Evolutionary conservation across 2,888 invertebrate genomes (phyloP), one percentile per base, ranked within the genome.

Genomic region (Thera obeliscata): DNA sequence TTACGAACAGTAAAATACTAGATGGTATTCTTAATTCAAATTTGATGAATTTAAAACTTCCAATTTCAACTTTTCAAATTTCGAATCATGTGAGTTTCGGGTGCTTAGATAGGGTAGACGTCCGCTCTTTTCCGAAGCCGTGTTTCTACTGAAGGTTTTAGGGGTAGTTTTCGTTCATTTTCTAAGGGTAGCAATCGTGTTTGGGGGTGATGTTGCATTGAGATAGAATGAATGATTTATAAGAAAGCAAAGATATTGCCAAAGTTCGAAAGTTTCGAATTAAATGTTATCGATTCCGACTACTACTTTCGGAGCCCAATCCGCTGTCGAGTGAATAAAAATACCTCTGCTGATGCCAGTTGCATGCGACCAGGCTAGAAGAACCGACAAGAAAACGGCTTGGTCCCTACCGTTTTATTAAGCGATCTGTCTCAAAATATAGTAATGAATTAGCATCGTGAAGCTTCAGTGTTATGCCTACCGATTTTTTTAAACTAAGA

Each of bases 91-190:
- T 52, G 61, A 56, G 55, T 49, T 59, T 55, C 5, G n/a, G 59
- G 50, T 43, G n/a, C 50, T 43, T 56, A 41, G 55, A 22, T 22
- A 22, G 61, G 61, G 55, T 56, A 12, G n/a, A 59, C 74, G 74
- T 69, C 74, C 64, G 57, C 49, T 64, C 69, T 56, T 35, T 3
- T 6, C 61, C 67, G 62, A 38, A 36, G 69, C 41, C 57, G 54
- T 49, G 33, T 49, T 43, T 62, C 58, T 61, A 74, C 74, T 74
- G 70, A 62, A 57, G 38, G 56, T 60, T 56, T 58, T 12, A 41
- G 64, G 69, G 72, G 70, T 66, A 63, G 69, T 60, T 67, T 48
- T 22, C 48, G 52, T 63, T 22, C 58, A 38, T 63, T 68, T 60
- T 61, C 46, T 55, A 67, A 67, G 69, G 72, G 69, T 64, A 59